phyloP scores from a whole-genome alignment of 2,797 vertebrate species.

The Iguana delicatissima region DNA sequence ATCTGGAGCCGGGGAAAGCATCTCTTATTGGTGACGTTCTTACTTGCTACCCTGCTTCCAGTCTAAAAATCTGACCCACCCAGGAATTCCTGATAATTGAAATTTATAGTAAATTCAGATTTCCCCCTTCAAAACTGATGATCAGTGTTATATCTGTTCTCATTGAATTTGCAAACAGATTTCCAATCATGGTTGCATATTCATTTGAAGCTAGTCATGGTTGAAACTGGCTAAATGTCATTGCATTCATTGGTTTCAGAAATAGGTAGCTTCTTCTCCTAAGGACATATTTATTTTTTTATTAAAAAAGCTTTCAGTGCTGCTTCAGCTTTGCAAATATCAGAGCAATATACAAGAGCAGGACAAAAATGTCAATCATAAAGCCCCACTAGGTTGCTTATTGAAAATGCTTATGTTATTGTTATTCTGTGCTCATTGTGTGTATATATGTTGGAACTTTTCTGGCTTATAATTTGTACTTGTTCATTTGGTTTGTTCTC shows the following conservation, averaged over 20 bases:
- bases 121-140: background rate
- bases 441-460: too few relatives aligned
- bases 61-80: too few relatives aligned
- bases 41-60: too few relatives aligned
- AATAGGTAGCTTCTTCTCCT: background rate
- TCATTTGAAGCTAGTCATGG: background rate
- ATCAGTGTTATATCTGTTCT: background rate
- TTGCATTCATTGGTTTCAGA: background rate
- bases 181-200: background rate
- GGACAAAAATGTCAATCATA: too few relatives aligned
- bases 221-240: background rate
- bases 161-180: background rate
- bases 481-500: too few relatives aligned
- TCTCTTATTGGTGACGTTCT: too few relatives aligned
- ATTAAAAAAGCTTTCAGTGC: background rate
- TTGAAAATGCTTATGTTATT: too few relatives aligned
- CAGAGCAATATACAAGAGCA: background rate
- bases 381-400: too few relatives aligned
- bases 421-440: too few relatives aligned
- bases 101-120: background rate
- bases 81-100: background rate
- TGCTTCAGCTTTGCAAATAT: background rate
- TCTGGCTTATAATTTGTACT: too few relatives aligned
- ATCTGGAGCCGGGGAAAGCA: too few relatives aligned
- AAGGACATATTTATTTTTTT: background rate